Base-by-base conservation (phyloP, 23 tunicate genomes). In the Corella eumyota region DNA sequence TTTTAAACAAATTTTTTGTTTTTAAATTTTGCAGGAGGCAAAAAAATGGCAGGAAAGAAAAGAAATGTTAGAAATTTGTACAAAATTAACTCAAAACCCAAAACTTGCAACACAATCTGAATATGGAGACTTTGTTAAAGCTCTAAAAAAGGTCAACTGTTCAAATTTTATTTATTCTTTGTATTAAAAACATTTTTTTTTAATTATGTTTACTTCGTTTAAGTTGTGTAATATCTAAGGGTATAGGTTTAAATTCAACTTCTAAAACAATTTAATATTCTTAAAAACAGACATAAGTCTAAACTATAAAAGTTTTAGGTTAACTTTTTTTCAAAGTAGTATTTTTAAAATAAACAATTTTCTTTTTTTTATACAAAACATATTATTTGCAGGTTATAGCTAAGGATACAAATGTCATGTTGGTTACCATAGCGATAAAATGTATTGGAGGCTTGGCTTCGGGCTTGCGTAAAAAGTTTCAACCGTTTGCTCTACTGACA, bases 1-100 rank as follows among this genome's bases (percentile, higher is more conserved):
- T n/a, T n/a, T n/a, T n/a, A n/a, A n/a, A n/a, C n/a, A n/a, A n/a
- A n/a, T n/a, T n/a, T n/a, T n/a, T n/a, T n/a, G n/a, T n/a, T n/a
- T n/a, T n/a, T n/a, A n/a, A n/a, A n/a, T n/a, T 9, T 35, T 2
- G 23, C 52, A 79, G 88, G 96, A 78, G 50, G 88, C 77, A 23
- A 93, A 93, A 35, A 93, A 93, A 46, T 93, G 99, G 99, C 93
- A 93, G 62, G 99, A 93, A 34, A 55, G 99, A 21, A 88, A 80
- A 73, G 70, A 47, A 63, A 74, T 74, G 55, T 60, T 93, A 25
- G 99, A 93, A 25, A 53, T 60, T 32, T 75, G 79, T 48, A 85
- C 81, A 31, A 75, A 75, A 54, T 56, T 90, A 47, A 58, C 67
- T 34, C 65, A 73, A 61, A 63, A 62, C 58, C 85, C 85, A 9